These are phyloP conservation scores for Notodonta ziczac DNA, from an alignment of 2,888 invertebrate species.

Conservation along the genomic window DNA sequence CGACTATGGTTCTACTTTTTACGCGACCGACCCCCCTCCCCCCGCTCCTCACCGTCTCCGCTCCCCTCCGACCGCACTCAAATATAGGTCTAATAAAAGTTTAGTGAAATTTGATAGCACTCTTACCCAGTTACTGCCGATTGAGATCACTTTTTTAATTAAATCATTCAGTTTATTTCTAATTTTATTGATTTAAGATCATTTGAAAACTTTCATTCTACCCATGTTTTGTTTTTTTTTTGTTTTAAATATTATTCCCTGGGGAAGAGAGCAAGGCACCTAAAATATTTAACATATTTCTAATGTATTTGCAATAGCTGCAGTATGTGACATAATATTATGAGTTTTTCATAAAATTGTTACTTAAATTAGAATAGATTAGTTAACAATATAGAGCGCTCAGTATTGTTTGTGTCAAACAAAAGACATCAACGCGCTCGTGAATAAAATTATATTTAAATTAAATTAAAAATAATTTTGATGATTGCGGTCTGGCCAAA, in stretches of 20 bases:
- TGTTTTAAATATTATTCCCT: not conserved
- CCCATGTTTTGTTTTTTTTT: not conserved
- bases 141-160: slow-evolving; percentile 20
- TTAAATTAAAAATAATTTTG: slow-evolving; percentile 15
- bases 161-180: slow-evolving; percentile 24
- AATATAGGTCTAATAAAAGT: slow-evolving; percentile 32
- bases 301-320: not conserved
- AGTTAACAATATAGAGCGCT: not conserved
- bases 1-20: not conserved
- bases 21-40: not conserved
- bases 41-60: not conserved
- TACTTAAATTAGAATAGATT: not conserved
- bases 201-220: not conserved
- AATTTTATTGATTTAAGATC: not conserved
- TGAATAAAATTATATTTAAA: slow-evolving; percentile 12
- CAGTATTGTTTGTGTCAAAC: slow-evolving; percentile 18
- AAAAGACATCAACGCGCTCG: slow-evolving; percentile 41
- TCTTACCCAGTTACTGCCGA: slow-evolving; percentile 13
- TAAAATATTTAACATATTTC: no score
- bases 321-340: not conserved
- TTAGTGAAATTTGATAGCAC: slow-evolving; percentile 28
- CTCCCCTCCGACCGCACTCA: slow-evolving; percentile 17
- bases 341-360: not conserved
- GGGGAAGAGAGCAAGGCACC: not conserved
- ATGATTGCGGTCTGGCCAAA: no score